Conservation (phyloP, 1,140 invertebrate genomes). For the Gryllus bimaculatus region DNA sequence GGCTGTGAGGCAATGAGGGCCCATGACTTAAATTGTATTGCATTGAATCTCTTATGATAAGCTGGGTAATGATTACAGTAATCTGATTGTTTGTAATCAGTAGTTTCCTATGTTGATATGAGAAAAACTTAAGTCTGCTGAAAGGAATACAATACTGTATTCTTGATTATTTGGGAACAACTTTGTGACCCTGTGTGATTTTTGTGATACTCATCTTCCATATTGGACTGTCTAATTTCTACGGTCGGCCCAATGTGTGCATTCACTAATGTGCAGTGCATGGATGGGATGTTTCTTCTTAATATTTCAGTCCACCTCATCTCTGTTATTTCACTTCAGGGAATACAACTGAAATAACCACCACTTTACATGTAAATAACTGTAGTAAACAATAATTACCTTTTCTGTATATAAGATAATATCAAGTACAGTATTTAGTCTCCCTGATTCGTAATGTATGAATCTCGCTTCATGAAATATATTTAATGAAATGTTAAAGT, state of each 20-base stretch:
- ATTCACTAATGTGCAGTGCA: neutral
- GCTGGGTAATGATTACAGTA: neutral
- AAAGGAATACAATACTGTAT: constrained; percentile 3
- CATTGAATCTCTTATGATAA: constrained; percentile 2
- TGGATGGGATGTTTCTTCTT: constrained; percentile 4
- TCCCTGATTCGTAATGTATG: neutral
- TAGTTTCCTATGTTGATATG: neutral
- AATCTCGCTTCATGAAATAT: constrained; percentile 14
- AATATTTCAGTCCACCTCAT: constrained; percentile 9
- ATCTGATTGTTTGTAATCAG: neutral
- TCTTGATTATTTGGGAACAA: constrained; percentile 16
- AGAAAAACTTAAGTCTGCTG: constrained; percentile 6
- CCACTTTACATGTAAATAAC: constrained; percentile 14
- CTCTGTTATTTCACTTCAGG: constrained; percentile 13
- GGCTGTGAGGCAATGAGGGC: constrained; percentile 14
- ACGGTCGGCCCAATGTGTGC: constrained; percentile 10
- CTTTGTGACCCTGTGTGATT: constrained; percentile 15
- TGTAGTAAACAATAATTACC: constrained; percentile 1
- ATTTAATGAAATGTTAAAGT: constrained; percentile 12
- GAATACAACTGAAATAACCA: constrained; percentile 13
- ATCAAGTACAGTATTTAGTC: neutral
- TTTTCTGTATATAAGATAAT: constrained; percentile 10
- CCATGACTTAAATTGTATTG: neutral
- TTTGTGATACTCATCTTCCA: constrained; percentile 17
- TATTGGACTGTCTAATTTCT: constrained; percentile 15